Evolutionary conservation across 2,113 vertebrate genomes (phyloP), one percentile per base, ranked within the genome.

Genomic region (Rattus norvegicus): DNA sequence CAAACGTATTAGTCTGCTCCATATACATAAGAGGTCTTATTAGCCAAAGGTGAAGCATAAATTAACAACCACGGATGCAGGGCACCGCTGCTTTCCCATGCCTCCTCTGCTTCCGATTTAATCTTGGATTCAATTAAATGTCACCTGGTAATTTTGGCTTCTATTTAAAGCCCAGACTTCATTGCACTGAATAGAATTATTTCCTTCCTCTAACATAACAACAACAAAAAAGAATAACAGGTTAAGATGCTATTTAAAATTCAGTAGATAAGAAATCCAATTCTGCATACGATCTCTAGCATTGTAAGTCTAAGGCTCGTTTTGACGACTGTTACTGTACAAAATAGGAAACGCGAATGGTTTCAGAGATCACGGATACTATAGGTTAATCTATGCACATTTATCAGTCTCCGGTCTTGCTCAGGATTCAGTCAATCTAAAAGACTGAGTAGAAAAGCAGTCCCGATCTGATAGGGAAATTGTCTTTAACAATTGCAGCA

Each of bases 191-290:
- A 69, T 91, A 12, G 76, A 96, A 83, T 90, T 72, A 65, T 93
- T 93, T 94, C 69, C 24, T 49, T 92, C 67, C 33, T 73, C 70
- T 16, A 91, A 70, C 67, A 80, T 80, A 91, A 70, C 20, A 88
- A 93, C 3, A 67, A 65, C 4, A 20, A 61, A 61, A 61, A 61
- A 22, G 70, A n/a, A 59, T 54, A 91, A 7, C 20, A 87, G 65
- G 36, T 69, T 61, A 77, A 94, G 72, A 2, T 80, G 17, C 36
- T 93, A 56, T 89, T 95, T 95, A 87, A 95, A 97, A 90, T 87
- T 96, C 61, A 83, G 19, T 49, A 84, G 73, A 83, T 92, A 97
- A 93, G 84, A 93, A 97, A 92, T 83, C 3, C 59, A 93, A 84
- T 93, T 94, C 88, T 87, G n/a, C 59, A 22, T 22, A 30, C 7